Evolutionary conservation across 64 coral and sea anemone genomes (phyloP).

Genomic region (Catalaphyllia jardinei): DNA sequence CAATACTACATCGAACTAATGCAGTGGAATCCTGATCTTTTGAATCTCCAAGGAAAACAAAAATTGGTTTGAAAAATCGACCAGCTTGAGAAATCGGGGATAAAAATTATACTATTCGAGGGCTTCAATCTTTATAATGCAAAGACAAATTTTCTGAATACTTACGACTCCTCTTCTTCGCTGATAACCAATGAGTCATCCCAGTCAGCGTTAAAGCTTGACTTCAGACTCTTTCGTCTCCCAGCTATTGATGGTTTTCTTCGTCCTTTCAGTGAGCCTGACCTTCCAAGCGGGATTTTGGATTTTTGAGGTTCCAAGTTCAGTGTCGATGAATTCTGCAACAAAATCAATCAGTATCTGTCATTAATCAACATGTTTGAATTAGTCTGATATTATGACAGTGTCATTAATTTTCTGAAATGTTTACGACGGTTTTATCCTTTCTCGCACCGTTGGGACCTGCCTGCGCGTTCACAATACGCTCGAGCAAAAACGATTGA

Average conservation of each 20-base stretch:
- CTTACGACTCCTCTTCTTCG: conserved; percentile 23
- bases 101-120: no score
- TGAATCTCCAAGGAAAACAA: no score
- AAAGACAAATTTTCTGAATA: neutral
- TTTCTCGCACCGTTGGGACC: no score
- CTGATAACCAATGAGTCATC: conserved; percentile 22
- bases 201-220: conserved; percentile 28
- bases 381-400: neutral
- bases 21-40: no score
- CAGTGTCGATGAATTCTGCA: conserved; percentile 25
- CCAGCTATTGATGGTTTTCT: conserved; percentile 44
- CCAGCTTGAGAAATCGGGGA: no score
- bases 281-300: conserved; percentile 35
- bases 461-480: no score
- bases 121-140: no score
- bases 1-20: no score
- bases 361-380: neutral
- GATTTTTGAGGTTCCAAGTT: conserved; percentile 68
- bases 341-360: neutral
- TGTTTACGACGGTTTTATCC: no score
- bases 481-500: no score
- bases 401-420: neutral
- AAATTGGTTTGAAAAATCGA: no score
- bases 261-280: conserved; percentile 29
- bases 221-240: conserved; percentile 37